Evolutionary conservation across 2,113 vertebrate genomes (phyloP).

Genomic region (Fukomys damarensis): DNA sequence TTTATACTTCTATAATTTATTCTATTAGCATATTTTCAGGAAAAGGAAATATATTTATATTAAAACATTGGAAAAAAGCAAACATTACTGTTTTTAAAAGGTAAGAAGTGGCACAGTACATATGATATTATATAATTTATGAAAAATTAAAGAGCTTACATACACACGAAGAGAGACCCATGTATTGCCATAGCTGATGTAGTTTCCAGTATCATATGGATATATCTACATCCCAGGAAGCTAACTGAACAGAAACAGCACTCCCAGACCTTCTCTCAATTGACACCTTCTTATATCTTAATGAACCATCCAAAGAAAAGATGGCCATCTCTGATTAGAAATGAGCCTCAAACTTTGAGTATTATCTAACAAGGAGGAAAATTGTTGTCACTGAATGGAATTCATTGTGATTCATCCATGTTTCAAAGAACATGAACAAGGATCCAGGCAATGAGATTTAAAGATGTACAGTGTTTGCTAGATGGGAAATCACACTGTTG

Average conservation of each 20-base stretch:
- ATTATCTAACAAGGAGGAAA: neutral
- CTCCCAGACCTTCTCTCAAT: accelerated
- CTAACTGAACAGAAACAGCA: neutral
- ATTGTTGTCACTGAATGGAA: neutral
- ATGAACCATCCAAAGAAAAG: neutral
- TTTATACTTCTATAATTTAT: neutral
- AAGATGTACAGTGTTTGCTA: neutral
- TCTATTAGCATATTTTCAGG: neutral
- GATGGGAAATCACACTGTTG: neutral
- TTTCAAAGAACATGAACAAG: neutral
- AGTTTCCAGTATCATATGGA: neutral
- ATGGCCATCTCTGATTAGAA: neutral
- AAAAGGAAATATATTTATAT: neutral
- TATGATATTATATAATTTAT: neutral
- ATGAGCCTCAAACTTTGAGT: neutral
- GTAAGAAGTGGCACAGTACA: neutral
- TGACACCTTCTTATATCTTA: neutral
- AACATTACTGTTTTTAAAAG: neutral
- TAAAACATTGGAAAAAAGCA: neutral
- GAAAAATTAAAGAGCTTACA: neutral
- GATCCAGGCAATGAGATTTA: neutral
- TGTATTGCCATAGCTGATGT: neutral
- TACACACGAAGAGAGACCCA: neutral
- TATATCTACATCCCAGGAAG: neutral
- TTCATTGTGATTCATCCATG: neutral